These are phyloP conservation scores for Chinchilla lanigera DNA, from an alignment of 2,113 vertebrate species.

Conservation along the genomic window DNA sequence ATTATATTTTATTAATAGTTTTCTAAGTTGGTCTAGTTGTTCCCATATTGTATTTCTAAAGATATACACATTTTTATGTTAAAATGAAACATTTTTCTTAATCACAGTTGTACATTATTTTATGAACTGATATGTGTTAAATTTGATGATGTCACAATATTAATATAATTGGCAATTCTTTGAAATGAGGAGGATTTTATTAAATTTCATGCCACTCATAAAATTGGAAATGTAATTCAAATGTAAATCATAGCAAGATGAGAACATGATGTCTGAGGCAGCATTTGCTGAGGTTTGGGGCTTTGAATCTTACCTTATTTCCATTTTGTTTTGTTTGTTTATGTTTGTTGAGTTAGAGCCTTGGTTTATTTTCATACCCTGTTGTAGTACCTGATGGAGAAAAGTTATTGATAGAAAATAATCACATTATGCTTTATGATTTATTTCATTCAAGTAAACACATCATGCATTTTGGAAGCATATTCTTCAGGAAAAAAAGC, in stretches of 20 bases:
- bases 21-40: background rate
- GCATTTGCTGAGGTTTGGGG: background rate
- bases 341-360: background rate
- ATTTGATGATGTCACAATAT: conserved; percentile 70
- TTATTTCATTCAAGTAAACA: conserved; percentile 61
- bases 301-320: background rate
- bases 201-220: conserved; percentile 81
- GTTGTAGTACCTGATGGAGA: background rate
- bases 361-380: background rate
- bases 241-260: conserved; percentile 74
- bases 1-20: background rate
- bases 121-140: conserved; percentile 70
- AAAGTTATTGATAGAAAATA: conserved; percentile 62
- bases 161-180: conserved; percentile 70
- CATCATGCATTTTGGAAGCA: background rate
- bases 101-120: conserved; percentile 69
- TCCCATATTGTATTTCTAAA: conserved; percentile 49
- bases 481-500: background rate
- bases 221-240: conserved; percentile 82
- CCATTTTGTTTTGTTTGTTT: conserved; percentile 40
- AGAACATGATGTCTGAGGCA: conserved; percentile 67
- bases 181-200: conserved; percentile 74
- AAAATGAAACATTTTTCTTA: conserved; percentile 53
- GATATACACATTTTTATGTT: conserved; percentile 41
- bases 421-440: conserved; percentile 31